A percentile compares a stretch with the other conserved stretches of the same genome.
Evolutionary conservation across 2,113 vertebrate genomes (phyloP).

Genomic region (Dicentrarchus labrax): DNA sequence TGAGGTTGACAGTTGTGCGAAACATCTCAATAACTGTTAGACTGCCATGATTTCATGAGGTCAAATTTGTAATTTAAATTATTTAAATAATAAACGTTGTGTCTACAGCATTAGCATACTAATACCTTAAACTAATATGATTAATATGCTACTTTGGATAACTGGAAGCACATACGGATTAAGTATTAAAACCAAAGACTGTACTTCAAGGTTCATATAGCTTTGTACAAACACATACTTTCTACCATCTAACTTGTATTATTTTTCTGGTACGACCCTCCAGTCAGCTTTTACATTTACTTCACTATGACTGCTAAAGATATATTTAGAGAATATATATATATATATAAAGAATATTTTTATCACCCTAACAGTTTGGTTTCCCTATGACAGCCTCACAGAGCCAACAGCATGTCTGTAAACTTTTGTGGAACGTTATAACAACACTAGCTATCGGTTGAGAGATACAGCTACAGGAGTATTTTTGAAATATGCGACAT

Average conservation of each 20-base stretch:
- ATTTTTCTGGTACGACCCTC: not conserved
- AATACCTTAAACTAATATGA: not conserved
- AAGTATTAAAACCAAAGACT: not conserved
- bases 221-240: not conserved
- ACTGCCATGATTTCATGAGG: not conserved
- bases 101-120: not conserved
- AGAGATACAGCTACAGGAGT: not conserved
- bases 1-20: not conserved
- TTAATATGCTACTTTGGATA: not conserved
- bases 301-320: not conserved
- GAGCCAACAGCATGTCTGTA: not conserved
- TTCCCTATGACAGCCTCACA: not conserved
- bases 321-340: no score
- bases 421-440: not conserved
- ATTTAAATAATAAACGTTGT: no score
- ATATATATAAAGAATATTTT: no score
- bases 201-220: not conserved
- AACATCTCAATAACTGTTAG: not conserved
- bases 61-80: not conserved
- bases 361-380: not conserved
- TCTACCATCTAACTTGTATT: no score
- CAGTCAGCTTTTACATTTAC: not conserved
- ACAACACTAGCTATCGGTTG: not conserved
- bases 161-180: not conserved
- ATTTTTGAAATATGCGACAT: not conserved